These are phyloP conservation scores for Drosophila bocki DNA, from an alignment of 1,140 invertebrate species.

Conservation along the genomic window DNA sequence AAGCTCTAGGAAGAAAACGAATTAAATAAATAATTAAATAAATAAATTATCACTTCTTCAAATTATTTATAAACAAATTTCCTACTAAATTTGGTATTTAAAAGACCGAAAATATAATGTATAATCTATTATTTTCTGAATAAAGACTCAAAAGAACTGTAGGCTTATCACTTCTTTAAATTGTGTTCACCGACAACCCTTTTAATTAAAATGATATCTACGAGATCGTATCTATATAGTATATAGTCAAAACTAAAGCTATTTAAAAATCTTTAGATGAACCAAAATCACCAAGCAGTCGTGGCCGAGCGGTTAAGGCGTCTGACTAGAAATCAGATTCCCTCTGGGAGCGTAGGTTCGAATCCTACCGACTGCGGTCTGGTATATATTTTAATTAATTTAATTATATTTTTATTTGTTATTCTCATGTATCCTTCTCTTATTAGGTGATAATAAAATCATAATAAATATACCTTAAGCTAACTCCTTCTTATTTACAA, in stretches of 20 bases:
- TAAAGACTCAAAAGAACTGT: no score
- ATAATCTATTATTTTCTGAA: no score
- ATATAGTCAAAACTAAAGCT: neutral
- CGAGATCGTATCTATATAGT: neutral
- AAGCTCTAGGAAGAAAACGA: no score
- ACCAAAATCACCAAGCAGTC: constrained; percentile 86
- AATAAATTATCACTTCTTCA: neutral
- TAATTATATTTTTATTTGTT: neutral
- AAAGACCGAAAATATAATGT: no score
- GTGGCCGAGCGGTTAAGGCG: constrained; percentile 94
- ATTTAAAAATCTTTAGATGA: neutral
- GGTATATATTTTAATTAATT: neutral
- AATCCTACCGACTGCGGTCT: constrained; percentile 90
- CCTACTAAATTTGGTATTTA: neutral
- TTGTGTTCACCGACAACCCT: no score
- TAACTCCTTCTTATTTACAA: neutral
- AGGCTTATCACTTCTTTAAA: no score
- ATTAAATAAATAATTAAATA: no score
- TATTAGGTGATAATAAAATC: neutral
- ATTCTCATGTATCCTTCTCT: neutral
- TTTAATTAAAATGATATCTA: neutral
- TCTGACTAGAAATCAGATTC: constrained; percentile 94
- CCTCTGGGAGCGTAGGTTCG: constrained; percentile 94
- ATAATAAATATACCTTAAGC: neutral
- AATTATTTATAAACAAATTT: neutral